Percentiles rank a stretch among this genome's conserved stretches.
Evolutionary conservation across 1,140 invertebrate species (phyloP).

Genomic region (Drosophila guanche): DNA sequence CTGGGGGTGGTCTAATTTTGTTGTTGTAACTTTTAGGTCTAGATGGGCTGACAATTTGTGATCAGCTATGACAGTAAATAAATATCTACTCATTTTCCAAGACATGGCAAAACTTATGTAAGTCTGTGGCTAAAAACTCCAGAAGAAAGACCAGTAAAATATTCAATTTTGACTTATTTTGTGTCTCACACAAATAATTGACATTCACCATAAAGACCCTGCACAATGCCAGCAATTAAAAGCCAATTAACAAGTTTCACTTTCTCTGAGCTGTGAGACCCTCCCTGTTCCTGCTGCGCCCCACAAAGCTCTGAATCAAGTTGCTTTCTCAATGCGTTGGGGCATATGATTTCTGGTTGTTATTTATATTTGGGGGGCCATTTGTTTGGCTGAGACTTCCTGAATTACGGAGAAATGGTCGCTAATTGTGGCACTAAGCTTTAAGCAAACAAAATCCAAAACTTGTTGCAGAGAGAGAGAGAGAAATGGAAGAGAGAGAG

Average conservation of each 20-base stretch:
- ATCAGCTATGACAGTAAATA: no score
- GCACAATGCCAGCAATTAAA: constrained; percentile 65
- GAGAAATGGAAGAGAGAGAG: background rate
- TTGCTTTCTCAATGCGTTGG: constrained; percentile 52
- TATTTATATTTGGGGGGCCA: constrained; percentile 14
- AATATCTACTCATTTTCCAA: no score
- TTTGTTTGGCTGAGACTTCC: constrained; percentile 33
- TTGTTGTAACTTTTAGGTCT: no score
- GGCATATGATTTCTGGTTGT: constrained; percentile 43
- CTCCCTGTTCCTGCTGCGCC: background rate
- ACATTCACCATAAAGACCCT: constrained; percentile 36
- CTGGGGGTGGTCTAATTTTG: background rate
- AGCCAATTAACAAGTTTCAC: constrained; percentile 73
- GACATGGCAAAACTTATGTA: no score
- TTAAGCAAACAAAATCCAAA: constrained; percentile 16
- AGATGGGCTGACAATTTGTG: no score
- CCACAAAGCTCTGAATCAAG: constrained; percentile 15
- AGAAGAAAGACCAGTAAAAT: background rate
- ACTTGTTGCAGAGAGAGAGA: constrained; percentile 38
- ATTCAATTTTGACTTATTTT: no score
- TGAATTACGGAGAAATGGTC: constrained; percentile 46
- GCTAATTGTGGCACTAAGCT: constrained; percentile 28
- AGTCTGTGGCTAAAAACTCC: no score
- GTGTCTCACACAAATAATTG: constrained; percentile 49
- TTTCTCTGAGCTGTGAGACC: constrained; percentile 54